These are phyloP conservation scores for Botia almorhae DNA, from an alignment of 2,797 vertebrate genomes.

Conservation along the genomic window DNA sequence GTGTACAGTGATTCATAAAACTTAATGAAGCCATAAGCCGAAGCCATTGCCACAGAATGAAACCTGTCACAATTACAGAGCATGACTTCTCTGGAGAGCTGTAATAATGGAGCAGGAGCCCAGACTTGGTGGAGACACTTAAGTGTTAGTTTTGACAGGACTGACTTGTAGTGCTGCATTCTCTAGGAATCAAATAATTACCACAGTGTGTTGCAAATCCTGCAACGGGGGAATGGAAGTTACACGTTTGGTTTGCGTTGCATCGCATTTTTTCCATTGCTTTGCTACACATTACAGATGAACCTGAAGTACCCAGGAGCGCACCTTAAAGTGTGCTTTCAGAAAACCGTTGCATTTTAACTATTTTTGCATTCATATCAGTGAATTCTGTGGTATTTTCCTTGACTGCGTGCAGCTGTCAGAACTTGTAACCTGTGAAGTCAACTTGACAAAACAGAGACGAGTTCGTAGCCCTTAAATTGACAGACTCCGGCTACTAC, in stretches of 20 bases:
- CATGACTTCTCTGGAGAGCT: constrained; percentile 56
- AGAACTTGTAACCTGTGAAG: constrained; percentile 22
- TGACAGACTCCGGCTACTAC: constrained; percentile 91
- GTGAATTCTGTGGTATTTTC: not conserved
- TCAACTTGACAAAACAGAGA: constrained; percentile 69
- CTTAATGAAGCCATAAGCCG: constrained; percentile 65
- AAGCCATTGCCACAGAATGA: constrained; percentile 65
- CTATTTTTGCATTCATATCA: not conserved
- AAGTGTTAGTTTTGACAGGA: constrained; percentile 63
- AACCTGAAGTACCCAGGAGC: not conserved
- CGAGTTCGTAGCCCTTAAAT: constrained; percentile 81
- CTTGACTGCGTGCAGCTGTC: constrained; percentile 3
- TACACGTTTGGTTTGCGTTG: constrained; percentile 31
- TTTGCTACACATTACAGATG: not conserved
- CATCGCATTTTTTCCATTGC: constrained; percentile 42
- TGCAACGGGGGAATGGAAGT: constrained; percentile 32
- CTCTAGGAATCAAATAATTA: constrained; percentile 60
- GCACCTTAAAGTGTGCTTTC: constrained; percentile 21
- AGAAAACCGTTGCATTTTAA: not conserved
- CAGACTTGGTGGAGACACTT: constrained; percentile 68
- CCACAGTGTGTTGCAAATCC: constrained; percentile 36
- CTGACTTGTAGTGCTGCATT: constrained; percentile 59
- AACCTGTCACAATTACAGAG: constrained; percentile 66
- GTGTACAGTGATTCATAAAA: constrained; percentile 67
- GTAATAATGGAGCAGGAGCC: constrained; percentile 64